Percentiles rank a stretch among this genome's conserved stretches.
Conservation (phyloP, 2,113 vertebrate species). For the Nycticryphes semicollaris region DNA sequence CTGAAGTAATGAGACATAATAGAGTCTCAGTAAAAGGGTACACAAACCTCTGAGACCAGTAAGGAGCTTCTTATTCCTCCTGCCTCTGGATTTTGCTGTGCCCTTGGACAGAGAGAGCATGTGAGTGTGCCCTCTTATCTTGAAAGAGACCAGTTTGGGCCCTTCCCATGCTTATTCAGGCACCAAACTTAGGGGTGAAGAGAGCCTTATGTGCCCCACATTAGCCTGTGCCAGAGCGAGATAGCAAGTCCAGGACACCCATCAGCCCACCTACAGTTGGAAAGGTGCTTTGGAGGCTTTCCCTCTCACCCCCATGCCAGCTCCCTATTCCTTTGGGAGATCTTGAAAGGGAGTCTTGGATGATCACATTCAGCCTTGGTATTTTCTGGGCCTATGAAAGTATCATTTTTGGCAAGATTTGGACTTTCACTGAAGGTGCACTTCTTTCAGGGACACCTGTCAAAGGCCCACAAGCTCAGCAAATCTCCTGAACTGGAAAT, state of each 20-base stretch:
- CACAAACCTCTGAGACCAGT: neutral
- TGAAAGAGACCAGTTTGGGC: neutral
- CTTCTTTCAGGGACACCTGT: neutral
- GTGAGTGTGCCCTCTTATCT: accelerated
- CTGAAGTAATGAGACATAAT: neutral
- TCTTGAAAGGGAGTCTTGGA: neutral
- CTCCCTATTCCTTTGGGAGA: neutral
- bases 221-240: neutral
- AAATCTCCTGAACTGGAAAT: neutral
- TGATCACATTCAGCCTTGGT: neutral
- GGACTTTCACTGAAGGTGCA: neutral
- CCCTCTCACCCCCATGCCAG: neutral
- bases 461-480: neutral
- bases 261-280: neutral
- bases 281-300: neutral
- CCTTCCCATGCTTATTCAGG: neutral
- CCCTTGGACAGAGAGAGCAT: neutral
- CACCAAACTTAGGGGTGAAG: neutral
- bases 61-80: neutral
- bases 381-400: neutral
- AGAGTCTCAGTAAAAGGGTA: neutral
- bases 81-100: neutral
- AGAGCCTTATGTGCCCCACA: accelerated
- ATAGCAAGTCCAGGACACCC: accelerated
- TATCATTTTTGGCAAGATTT: neutral